These are phyloP conservation scores for Neoarius graeffei DNA, from an alignment of 2,113 vertebrate genomes.

Conservation along the genomic window DNA sequence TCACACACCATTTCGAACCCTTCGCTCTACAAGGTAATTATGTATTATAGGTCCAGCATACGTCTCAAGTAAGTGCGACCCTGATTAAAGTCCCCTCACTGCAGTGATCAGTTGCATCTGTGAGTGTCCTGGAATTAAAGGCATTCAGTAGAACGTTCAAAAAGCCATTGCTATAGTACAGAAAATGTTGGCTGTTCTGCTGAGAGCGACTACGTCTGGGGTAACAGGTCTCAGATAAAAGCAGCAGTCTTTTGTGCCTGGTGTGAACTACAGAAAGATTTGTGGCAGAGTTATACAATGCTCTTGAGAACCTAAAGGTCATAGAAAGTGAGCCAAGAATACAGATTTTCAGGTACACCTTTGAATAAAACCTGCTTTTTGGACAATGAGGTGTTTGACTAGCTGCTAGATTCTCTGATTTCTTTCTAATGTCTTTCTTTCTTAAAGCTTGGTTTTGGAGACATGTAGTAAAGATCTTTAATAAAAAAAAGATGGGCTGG, in stretches of 20 bases:
- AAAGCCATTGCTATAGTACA: neutral
- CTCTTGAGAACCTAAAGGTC: neutral
- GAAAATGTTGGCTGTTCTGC: neutral
- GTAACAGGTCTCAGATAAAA: neutral
- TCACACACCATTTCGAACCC: neutral
- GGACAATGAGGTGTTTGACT: neutral
- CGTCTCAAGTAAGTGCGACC: conserved; percentile 18
- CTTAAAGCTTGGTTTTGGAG: neutral
- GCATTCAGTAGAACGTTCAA: neutral
- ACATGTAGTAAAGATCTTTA: neutral
- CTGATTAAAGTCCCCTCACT: conserved; percentile 41
- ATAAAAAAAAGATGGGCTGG: neutral
- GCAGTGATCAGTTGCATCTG: conserved; percentile 2
- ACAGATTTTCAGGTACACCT: neutral
- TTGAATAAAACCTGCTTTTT: conserved; percentile 6
- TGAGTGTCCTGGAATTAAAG: conserved; percentile 24
- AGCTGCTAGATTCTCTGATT: neutral
- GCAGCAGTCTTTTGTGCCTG: neutral
- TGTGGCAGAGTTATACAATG: neutral
- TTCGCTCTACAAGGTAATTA: conserved; percentile 44
- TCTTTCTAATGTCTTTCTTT: neutral
- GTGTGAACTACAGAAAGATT: neutral
- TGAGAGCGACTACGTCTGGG: neutral
- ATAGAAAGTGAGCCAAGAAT: neutral
- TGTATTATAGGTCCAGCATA: conserved; percentile 51